Evolutionary conservation across 35 echinoderm and acorn worm species (phyloP).

Genomic region (Holothuria glaberrima): DNA sequence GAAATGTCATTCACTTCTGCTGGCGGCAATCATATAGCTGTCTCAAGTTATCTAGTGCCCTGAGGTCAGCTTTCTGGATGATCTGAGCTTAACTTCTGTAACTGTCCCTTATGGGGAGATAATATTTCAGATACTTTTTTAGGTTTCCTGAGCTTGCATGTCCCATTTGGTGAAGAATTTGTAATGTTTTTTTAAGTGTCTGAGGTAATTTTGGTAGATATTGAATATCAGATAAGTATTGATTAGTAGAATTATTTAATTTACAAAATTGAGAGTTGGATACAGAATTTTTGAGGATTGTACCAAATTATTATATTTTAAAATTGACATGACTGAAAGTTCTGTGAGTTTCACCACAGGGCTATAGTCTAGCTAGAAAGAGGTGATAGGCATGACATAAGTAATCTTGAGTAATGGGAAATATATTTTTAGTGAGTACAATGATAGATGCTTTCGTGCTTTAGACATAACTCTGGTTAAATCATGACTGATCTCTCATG

Average conservation of each 20-base stretch:
- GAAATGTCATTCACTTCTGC: slow-evolving; percentile 31
- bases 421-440: no score
- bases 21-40: slow-evolving; percentile 20
- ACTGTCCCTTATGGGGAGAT: slow-evolving; percentile 51
- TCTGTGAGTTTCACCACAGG: neutral
- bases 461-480: no score
- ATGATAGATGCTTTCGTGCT: no score
- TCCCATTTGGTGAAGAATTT: slow-evolving; percentile 31
- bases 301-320: slow-evolving; percentile 49
- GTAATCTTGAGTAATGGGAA: no score
- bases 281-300: slow-evolving; percentile 27
- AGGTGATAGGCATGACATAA: no score
- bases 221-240: slow-evolving; percentile 50
- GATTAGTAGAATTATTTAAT: slow-evolving; percentile 37
- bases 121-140: slow-evolving; percentile 31
- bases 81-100: slow-evolving; percentile 46
- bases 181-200: neutral
- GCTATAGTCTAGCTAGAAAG: no score
- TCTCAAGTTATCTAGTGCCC: slow-evolving; percentile 16
- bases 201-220: slow-evolving; percentile 39
- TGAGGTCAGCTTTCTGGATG: neutral
- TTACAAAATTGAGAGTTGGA: slow-evolving; percentile 25
- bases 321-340: slow-evolving; percentile 22
- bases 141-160: neutral
- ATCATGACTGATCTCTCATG: no score